Evolutionary conservation across 2,113 vertebrate species (phyloP).

Genomic region (Tichodroma muraria): DNA sequence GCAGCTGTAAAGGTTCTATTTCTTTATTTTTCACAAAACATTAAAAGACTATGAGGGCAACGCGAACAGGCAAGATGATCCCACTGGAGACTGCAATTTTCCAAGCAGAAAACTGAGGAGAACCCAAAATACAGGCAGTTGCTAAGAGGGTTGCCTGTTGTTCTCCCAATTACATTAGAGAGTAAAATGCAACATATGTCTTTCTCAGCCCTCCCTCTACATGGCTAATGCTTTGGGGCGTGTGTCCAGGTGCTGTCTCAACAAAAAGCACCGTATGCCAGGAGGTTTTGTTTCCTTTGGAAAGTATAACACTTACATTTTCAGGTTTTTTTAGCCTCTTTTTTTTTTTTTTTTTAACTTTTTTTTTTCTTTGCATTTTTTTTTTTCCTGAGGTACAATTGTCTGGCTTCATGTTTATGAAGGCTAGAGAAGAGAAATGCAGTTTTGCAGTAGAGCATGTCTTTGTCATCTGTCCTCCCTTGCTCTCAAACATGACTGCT

Average conservation of each 20-base stretch:
- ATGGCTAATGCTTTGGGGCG: conserved; percentile 25
- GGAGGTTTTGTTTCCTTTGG: conserved; percentile 56
- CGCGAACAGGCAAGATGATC: background rate
- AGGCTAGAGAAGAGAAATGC: background rate
- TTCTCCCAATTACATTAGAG: conserved; percentile 38
- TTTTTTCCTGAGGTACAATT: background rate
- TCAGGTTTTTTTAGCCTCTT: no score
- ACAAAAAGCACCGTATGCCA: conserved; percentile 35
- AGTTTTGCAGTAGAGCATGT: background rate
- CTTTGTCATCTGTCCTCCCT: background rate
- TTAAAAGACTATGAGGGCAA: conserved; percentile 1
- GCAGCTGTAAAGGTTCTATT: conserved; percentile 37
- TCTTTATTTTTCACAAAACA: conserved; percentile 45
- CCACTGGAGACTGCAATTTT: conserved; percentile 26
- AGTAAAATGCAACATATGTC: conserved; percentile 38
- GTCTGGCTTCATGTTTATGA: background rate
- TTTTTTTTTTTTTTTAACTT: background rate
- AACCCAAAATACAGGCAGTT: conserved; percentile 25
- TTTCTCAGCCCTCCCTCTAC: conserved; percentile 10
- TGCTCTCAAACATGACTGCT: background rate
- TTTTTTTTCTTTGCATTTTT: background rate
- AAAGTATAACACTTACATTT: background rate
- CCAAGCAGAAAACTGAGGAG: background rate
- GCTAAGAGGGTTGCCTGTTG: conserved; percentile 23
- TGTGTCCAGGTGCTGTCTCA: conserved; percentile 49